Conservation (phyloP, 2,113 vertebrate genomes). For the Ifrita kowaldi region DNA sequence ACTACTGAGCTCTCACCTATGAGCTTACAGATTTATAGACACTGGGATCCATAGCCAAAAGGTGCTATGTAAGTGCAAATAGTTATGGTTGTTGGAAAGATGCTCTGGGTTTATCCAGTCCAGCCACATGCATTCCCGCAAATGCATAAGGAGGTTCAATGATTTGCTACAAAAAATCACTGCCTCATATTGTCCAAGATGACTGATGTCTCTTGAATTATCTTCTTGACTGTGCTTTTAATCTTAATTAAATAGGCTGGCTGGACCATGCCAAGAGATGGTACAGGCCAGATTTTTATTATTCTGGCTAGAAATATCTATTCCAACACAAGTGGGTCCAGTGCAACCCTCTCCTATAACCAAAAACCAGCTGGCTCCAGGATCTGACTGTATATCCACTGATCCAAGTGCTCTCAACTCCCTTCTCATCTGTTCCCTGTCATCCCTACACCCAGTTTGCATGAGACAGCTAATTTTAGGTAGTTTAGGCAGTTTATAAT, state of each 20-base stretch:
- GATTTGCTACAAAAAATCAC: slow-evolving; percentile 2
- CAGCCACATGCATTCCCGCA: slow-evolving; percentile 15
- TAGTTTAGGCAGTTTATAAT: neutral
- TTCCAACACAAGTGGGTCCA: neutral
- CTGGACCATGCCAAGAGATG: neutral
- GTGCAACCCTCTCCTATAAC: neutral
- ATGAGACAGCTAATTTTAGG: neutral
- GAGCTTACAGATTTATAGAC: neutral
- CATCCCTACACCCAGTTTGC: neutral
- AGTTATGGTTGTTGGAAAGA: slow-evolving; percentile 11
- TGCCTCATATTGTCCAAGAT: neutral
- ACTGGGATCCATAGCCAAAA: neutral
- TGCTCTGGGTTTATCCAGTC: neutral
- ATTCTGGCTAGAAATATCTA: neutral
- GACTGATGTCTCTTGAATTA: slow-evolving; percentile 49
- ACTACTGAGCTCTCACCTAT: neutral
- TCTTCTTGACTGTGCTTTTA: slow-evolving; percentile 35
- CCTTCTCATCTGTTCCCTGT: neutral
- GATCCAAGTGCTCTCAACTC: neutral
- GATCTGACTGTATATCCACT: neutral
- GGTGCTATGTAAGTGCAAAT: slow-evolving; percentile 17
- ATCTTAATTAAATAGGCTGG: slow-evolving; percentile 56
- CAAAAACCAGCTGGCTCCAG: neutral
- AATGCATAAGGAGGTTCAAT: neutral
- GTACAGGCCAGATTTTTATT: slow-evolving; percentile 13